Conservation (phyloP, 2,888 invertebrate species). For the Parnassius smintheus region DNA sequence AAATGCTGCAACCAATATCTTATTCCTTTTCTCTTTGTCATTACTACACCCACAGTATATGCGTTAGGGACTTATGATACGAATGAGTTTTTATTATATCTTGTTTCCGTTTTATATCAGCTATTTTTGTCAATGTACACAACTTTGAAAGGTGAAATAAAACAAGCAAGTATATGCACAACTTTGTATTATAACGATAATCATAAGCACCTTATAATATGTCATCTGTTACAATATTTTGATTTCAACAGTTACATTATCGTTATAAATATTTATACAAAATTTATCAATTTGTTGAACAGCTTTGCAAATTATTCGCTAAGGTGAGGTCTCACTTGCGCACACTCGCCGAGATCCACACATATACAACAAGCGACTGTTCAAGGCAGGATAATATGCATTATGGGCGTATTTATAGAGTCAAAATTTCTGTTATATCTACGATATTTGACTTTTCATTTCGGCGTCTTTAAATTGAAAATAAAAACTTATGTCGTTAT, state of each 20-base stretch:
- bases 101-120: no score
- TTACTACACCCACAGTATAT: no score
- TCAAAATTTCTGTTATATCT: background rate
- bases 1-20: no score
- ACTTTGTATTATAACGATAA: constrained; percentile 81
- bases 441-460: no score
- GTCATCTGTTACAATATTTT: constrained; percentile 76
- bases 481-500: no score
- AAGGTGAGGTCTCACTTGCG: constrained; percentile 43
- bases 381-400: constrained; percentile 22
- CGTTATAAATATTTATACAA: constrained; percentile 79
- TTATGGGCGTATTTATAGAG: no score
- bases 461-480: no score
- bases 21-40: no score
- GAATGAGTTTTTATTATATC: no score
- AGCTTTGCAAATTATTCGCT: constrained; percentile 64
- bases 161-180: constrained; percentile 64
- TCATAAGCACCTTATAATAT: constrained; percentile 81
- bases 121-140: no score
- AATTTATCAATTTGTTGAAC: constrained; percentile 71
- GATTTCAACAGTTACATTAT: constrained; percentile 76
- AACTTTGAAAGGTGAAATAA: constrained; percentile 28
- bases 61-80: no score
- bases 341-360: constrained; percentile 11
- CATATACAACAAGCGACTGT: constrained; percentile 29